Percentiles rank a stretch among this genome's conserved stretches.
Evolutionary conservation across 2,797 vertebrate species (phyloP).

Genomic region (Sebastes paucispinis): DNA sequence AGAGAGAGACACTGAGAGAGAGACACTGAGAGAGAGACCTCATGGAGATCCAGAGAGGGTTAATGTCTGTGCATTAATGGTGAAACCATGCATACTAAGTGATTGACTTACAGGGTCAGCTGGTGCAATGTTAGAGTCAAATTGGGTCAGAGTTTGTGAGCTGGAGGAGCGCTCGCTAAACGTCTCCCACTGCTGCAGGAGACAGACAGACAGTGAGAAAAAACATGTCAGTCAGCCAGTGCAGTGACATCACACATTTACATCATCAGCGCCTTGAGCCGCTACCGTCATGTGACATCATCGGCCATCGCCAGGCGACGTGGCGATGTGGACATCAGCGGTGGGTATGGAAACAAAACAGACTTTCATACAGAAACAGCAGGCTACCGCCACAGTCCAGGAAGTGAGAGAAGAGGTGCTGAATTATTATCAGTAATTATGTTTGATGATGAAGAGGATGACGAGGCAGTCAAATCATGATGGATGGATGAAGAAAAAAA

Average conservation of each 20-base stretch:
- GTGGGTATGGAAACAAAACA: constrained; percentile 12
- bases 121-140: constrained; percentile 99
- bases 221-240: constrained; percentile 78
- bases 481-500: constrained; percentile 9
- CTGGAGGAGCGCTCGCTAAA: constrained; percentile 99
- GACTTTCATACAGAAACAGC: constrained; percentile 34
- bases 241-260: constrained; percentile 78
- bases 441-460: constrained; percentile 50
- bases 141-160: constrained; percentile 99
- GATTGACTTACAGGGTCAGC: constrained; percentile 99
- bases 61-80: constrained; percentile 91
- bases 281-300: constrained; percentile 7
- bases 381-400: constrained; percentile 30
- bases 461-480: constrained; percentile 29
- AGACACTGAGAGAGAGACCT: not conserved
- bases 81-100: constrained; percentile 97
- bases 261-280: constrained; percentile 65
- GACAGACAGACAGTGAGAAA: constrained; percentile 79
- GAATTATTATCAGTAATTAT: constrained; percentile 62
- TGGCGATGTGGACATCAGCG: not conserved
- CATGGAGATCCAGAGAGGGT: constrained; percentile 80
- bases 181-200: constrained; percentile 99
- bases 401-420: constrained; percentile 41
- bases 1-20: not conserved
- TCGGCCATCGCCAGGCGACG: not conserved